Evolutionary conservation across 2,888 invertebrate genomes (phyloP).

Genomic region (Panzeria rudis): DNA sequence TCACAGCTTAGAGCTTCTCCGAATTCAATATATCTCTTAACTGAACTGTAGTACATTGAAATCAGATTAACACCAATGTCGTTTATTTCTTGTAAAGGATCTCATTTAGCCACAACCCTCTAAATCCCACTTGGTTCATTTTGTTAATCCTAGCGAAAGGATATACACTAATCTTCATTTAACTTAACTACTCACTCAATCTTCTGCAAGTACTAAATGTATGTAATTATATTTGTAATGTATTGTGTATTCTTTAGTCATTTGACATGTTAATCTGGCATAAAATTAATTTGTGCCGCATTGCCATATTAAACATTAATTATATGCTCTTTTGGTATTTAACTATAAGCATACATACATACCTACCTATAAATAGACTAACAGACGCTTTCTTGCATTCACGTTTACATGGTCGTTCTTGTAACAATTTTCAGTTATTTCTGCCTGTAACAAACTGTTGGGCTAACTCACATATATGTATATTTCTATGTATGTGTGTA

Average conservation of each 20-base stretch:
- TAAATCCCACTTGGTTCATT: slow-evolving; percentile 15
- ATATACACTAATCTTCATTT: slow-evolving; percentile 34
- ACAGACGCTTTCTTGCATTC: background rate
- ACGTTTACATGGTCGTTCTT: background rate
- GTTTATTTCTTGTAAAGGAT: no score
- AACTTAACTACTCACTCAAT: slow-evolving; percentile 38
- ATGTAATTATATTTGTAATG: slow-evolving; percentile 6
- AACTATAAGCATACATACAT: slow-evolving; percentile 26
- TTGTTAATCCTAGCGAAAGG: background rate
- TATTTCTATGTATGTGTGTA: background rate
- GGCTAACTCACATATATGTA: background rate
- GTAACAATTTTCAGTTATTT: background rate
- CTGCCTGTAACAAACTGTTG: background rate
- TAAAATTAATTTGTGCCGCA: slow-evolving; percentile 73
- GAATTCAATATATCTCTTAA: no score
- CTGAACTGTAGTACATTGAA: no score
- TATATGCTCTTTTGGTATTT: slow-evolving; percentile 57
- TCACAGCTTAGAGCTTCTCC: no score
- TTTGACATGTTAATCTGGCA: slow-evolving; percentile 72
- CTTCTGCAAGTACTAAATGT: background rate
- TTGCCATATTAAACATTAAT: slow-evolving; percentile 71
- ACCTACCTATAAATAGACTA: no score
- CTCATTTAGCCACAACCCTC: background rate
- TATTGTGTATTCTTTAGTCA: slow-evolving; percentile 61
- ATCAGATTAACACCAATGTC: no score